phyloP scores from a whole-genome alignment of 1,140 invertebrate species.

The Cydia strobilella region DNA sequence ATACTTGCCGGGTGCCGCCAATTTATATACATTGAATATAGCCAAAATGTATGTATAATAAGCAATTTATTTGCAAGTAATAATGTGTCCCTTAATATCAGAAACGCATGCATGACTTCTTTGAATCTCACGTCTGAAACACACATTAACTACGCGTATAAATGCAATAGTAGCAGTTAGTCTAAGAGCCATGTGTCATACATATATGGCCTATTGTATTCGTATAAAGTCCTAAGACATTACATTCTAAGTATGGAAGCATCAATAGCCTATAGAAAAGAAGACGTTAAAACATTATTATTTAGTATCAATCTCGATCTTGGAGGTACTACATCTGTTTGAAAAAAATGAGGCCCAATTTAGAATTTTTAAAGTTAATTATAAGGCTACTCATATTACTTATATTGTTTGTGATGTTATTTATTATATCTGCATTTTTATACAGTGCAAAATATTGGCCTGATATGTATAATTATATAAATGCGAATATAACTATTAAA shows the following conservation, averaged over 20 bases:
- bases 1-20: too few species aligned
- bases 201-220: conserved; percentile 7
- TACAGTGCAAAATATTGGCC: conserved; percentile 68
- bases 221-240: conserved; percentile 20
- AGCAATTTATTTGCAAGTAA: too few species aligned
- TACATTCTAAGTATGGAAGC: conserved; percentile 15
- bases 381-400: conserved; percentile 57
- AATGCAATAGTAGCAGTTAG: background rate
- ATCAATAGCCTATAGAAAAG: conserved; percentile 14
- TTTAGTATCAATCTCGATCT: conserved; percentile 41
- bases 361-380: conserved; percentile 51
- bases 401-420: conserved; percentile 60
- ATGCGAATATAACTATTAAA: conserved; percentile 69
- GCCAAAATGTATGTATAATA: too few species aligned
- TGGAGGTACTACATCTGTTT: conserved; percentile 35
- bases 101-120: background rate
- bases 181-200: background rate
- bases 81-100: background rate
- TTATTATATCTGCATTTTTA: conserved; percentile 56
- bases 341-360: conserved; percentile 59
- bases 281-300: background rate
- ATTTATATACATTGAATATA: too few species aligned
- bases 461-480: conserved; percentile 66
- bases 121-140: background rate
- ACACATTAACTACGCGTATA: background rate